Percentiles rank a stretch among this genome's conserved stretches.
phyloP scores from a whole-genome alignment of 2,888 invertebrate species.

The Microctonus aethiopoides region DNA sequence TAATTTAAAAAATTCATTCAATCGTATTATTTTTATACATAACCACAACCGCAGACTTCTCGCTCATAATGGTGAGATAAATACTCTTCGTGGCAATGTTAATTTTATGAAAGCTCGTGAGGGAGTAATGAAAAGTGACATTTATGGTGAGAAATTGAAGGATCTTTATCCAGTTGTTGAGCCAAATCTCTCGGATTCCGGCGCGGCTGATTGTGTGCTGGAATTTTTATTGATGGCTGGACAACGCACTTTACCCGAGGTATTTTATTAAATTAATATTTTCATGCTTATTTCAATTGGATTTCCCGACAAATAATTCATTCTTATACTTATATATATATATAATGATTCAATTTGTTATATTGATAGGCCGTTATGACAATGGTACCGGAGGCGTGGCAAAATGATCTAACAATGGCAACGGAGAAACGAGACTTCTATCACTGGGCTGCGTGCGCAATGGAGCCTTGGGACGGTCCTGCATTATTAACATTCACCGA shows the following conservation, averaged over 20 bases:
- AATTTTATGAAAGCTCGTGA: constrained; percentile 99
- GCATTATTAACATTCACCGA: constrained; percentile 98
- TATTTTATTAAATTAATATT: constrained; percentile 46
- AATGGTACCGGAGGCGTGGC: constrained; percentile 99
- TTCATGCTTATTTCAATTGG: no score
- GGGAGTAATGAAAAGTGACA: constrained; percentile 92
- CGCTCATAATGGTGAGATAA: constrained; percentile 99
- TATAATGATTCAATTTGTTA: background rate
- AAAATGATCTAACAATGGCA: constrained; percentile 93
- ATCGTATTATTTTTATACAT: constrained; percentile 6
- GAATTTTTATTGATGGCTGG: constrained; percentile 97
- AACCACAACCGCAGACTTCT: constrained; percentile 73
- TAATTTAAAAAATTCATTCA: no score
- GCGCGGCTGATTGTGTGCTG: constrained; percentile 96
- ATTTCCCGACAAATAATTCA: no score
- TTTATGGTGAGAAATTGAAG: constrained; percentile 86
- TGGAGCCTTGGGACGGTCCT: constrained; percentile 99
- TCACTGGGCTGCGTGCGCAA: constrained; percentile 96
- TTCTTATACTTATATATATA: no score
- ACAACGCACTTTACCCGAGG: constrained; percentile 89
- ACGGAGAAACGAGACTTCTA: constrained; percentile 95
- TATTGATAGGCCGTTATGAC: constrained; percentile 89
- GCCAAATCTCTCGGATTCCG: constrained; percentile 97
- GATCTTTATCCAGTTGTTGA: constrained; percentile 97
- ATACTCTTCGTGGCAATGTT: constrained; percentile 97